Percentiles rank a stretch among this genome's conserved stretches.
Evolutionary conservation across 2,888 invertebrate genomes (phyloP).

Genomic region (Bellardia pandia): DNA sequence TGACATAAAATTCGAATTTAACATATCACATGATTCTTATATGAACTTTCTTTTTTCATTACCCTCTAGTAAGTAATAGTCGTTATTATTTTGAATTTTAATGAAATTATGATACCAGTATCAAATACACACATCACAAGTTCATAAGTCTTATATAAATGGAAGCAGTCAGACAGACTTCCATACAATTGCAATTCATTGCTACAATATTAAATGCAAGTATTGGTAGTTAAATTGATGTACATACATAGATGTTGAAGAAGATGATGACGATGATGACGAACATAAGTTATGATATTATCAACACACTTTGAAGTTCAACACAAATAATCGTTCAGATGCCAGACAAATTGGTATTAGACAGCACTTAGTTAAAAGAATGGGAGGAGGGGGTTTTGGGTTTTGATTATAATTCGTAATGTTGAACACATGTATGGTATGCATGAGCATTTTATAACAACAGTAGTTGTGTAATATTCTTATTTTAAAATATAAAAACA

Average conservation of each 20-base stretch:
- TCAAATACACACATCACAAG: constrained; percentile 23
- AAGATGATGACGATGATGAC: constrained; percentile 18
- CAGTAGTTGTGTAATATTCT: neutral
- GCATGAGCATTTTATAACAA: neutral
- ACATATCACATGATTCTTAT: neutral
- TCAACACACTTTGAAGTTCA: constrained; percentile 53
- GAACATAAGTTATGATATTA: constrained; percentile 50
- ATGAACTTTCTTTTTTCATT: neutral
- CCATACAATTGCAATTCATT: constrained; percentile 5
- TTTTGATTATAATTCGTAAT: neutral
- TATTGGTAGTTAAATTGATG: constrained; percentile 5
- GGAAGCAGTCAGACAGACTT: neutral
- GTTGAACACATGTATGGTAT: neutral
- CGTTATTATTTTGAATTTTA: constrained; percentile 12
- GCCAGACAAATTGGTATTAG: constrained; percentile 43
- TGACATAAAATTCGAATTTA: neutral
- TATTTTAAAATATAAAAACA: neutral
- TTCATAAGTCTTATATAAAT: neutral
- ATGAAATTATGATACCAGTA: constrained; percentile 52
- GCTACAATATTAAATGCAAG: constrained; percentile 17
- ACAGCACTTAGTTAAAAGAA: neutral
- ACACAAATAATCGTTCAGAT: constrained; percentile 45
- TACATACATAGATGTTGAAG: neutral
- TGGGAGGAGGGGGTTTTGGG: neutral
- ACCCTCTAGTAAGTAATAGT: neutral